phyloP scores from a whole-genome alignment of 2,113 vertebrate genomes.

The Xenopus tropicalis region UCB_Xtro_10.0 CM004445.2:94340501-94341000 shows the following conservation, averaged over 20 bases:
- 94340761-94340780: conserved; percentile 15
- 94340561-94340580: conserved; percentile 25
- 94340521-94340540: not conserved
- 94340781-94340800: no score
- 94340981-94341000: no score
- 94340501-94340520: no score
- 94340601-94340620: conserved; percentile 27
- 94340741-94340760: conserved; percentile 41
- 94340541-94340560: conserved; percentile 39
- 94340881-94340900: no score
- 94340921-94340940: no score
- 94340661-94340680: not conserved
- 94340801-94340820: no score
- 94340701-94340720: conserved; percentile 25
- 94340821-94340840: no score
- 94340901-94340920: no score
- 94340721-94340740: conserved; percentile 11
- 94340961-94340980: no score
- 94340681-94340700: conserved; percentile 9
- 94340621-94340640: conserved; percentile 7
- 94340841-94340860: no score
- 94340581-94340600: conserved; percentile 41
- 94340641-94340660: conserved; percentile 8
- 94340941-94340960: no score
- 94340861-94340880: no score